These are phyloP conservation scores for Cephus sareptanus DNA, from an alignment of 2,888 invertebrate species.

Conservation along the genomic window DNA sequence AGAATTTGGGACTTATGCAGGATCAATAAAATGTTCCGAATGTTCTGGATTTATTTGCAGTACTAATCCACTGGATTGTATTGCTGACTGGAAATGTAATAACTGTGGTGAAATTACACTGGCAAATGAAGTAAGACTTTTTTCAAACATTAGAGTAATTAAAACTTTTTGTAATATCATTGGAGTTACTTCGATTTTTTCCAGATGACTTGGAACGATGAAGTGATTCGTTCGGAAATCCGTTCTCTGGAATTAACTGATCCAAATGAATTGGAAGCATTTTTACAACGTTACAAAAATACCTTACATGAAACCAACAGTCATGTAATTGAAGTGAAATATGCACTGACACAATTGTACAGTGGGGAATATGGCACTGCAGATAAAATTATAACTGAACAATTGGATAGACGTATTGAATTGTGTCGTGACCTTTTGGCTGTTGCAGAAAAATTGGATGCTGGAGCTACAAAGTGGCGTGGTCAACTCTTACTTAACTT, in stretches of 20 bases:
- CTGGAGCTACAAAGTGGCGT: slow-evolving; percentile 74
- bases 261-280: slow-evolving; percentile 72
- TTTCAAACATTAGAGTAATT: background rate
- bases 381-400: slow-evolving; percentile 60
- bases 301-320: slow-evolving; percentile 77
- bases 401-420: slow-evolving; percentile 72
- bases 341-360: slow-evolving; percentile 77
- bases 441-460: slow-evolving; percentile 73
- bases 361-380: slow-evolving; percentile 69
- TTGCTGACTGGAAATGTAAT: slow-evolving; percentile 75
- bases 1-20: slow-evolving; percentile 74
- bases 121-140: background rate
- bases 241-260: slow-evolving; percentile 66
- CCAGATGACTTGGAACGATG: slow-evolving; percentile 59
- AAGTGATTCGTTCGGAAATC: slow-evolving; percentile 73
- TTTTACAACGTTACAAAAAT: slow-evolving; percentile 73
- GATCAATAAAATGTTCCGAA: slow-evolving; percentile 74
- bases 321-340: slow-evolving; percentile 76
- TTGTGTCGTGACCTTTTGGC: slow-evolving; percentile 77
- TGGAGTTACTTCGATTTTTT: background rate
- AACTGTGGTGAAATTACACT: slow-evolving; percentile 67
- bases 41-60: slow-evolving; percentile 73
- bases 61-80: slow-evolving; percentile 71
- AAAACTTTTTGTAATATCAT: background rate
- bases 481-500: slow-evolving; percentile 75